phyloP scores from a whole-genome alignment of 1,140 invertebrate genomes.

The Episyrphus balteatus region DNA sequence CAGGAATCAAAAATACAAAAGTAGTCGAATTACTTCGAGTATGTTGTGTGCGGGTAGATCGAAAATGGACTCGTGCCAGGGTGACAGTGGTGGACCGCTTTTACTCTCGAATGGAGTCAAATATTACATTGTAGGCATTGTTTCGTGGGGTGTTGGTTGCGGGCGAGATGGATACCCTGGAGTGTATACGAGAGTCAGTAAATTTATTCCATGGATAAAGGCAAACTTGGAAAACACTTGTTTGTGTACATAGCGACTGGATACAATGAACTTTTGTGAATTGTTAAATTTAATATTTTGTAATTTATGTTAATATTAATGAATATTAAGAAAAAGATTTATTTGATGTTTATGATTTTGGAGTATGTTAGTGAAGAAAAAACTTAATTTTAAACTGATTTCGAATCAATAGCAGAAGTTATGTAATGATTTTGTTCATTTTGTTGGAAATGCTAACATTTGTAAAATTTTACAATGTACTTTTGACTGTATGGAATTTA shows the following conservation, averaged over 20 bases:
- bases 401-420: too few relatives aligned
- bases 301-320: too few relatives aligned
- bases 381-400: too few relatives aligned
- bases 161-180: constrained; percentile 49
- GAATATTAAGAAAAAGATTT: too few relatives aligned
- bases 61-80: constrained; percentile 72
- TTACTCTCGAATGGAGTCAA: constrained; percentile 58
- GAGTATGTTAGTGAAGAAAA: too few relatives aligned
- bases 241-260: constrained; percentile 23
- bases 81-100: constrained; percentile 72
- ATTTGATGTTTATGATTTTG: too few relatives aligned
- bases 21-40: constrained; percentile 64
- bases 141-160: constrained; percentile 58
- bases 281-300: too few relatives aligned
- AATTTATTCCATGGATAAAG: constrained; percentile 36
- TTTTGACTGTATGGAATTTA: too few relatives aligned
- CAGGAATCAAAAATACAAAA: constrained; percentile 66
- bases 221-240: constrained; percentile 35
- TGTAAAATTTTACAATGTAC: too few relatives aligned
- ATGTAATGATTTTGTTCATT: too few relatives aligned
- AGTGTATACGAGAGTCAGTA: constrained; percentile 34
- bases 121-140: constrained; percentile 61
- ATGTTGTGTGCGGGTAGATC: constrained; percentile 71
- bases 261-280: too few relatives aligned
- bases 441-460: too few relatives aligned